Percentiles rank a stretch among this genome's conserved stretches.
These are phyloP conservation scores for Drosophila robusta DNA, from an alignment of 2,888 invertebrate genomes.

Conservation along the genomic window DNA sequence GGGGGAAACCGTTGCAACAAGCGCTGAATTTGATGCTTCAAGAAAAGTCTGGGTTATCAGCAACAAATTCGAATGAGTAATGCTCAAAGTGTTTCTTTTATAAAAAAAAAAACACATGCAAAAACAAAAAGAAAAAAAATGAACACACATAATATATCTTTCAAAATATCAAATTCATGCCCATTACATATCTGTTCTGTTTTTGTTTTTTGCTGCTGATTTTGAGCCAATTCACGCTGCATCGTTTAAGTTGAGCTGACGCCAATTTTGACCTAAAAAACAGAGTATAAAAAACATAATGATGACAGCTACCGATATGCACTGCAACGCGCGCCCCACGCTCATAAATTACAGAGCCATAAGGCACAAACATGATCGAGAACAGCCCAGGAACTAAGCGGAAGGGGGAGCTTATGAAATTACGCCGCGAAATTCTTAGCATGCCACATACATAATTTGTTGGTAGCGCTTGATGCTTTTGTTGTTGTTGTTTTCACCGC, in stretches of 20 bases:
- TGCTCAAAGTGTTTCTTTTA: not conserved
- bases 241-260: conserved; percentile 46
- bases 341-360: conserved; percentile 72
- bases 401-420: conserved; percentile 50
- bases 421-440: conserved; percentile 75
- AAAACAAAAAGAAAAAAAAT: conserved; percentile 1
- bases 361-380: conserved; percentile 71
- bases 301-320: conserved; percentile 81
- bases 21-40: conserved; percentile 56
- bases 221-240: conserved; percentile 30
- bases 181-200: not conserved
- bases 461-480: conserved; percentile 57
- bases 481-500: conserved; percentile 31
- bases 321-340: conserved; percentile 38
- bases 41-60: conserved; percentile 19
- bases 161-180: conserved; percentile 17
- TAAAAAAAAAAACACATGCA: not conserved
- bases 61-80: conserved; percentile 13
- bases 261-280: conserved; percentile 53
- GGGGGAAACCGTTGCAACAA: conserved; percentile 50
- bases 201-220: conserved; percentile 10
- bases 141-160: not conserved
- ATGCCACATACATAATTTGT: conserved; percentile 76
- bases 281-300: conserved; percentile 55
- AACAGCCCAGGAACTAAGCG: conserved; percentile 27